Evolutionary conservation across 2,888 invertebrate genomes (phyloP).

Genomic region (Darwinula stevensoni): DNA sequence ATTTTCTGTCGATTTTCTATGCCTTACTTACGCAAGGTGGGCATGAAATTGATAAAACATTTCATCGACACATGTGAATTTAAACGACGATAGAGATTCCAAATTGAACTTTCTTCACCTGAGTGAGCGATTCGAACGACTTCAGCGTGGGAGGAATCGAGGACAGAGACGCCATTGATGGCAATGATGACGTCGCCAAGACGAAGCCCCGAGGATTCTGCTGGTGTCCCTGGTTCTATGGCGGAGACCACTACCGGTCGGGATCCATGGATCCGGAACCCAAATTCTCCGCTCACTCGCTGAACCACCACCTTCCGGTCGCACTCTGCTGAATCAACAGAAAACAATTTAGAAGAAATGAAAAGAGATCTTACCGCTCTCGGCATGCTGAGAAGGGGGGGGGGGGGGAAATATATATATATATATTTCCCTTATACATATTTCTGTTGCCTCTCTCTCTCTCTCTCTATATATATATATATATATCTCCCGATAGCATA

Average conservation of each 20-base stretch:
- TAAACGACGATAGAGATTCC: too few relatives aligned
- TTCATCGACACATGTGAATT: too few relatives aligned
- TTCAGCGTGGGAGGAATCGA: slow-evolving; percentile 75
- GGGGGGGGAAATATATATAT: too few relatives aligned
- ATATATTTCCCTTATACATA: too few relatives aligned
- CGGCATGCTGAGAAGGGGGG: neutral
- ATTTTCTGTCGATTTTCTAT: too few relatives aligned
- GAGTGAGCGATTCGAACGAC: slow-evolving; percentile 72
- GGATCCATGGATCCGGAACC: slow-evolving; percentile 78
- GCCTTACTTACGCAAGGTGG: too few relatives aligned
- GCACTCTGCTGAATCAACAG: slow-evolving; percentile 47
- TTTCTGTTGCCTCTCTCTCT: too few relatives aligned
- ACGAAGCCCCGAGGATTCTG: slow-evolving; percentile 65
- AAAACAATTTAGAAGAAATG: too few relatives aligned
- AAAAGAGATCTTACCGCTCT: neutral
- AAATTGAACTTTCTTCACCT: too few relatives aligned
- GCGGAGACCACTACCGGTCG: slow-evolving; percentile 88
- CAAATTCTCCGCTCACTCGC: slow-evolving; percentile 56
- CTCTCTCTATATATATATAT: too few relatives aligned
- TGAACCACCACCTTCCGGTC: slow-evolving; percentile 60
- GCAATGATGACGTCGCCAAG: slow-evolving; percentile 79
- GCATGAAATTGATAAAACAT: too few relatives aligned
- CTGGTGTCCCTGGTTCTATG: slow-evolving; percentile 75
- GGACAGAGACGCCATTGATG: slow-evolving; percentile 62
- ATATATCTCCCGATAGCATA: too few relatives aligned